Percentiles rank a stretch among this genome's conserved stretches.
Conservation (phyloP, 2,113 vertebrate genomes). For the Pedetes capensis region DNA sequence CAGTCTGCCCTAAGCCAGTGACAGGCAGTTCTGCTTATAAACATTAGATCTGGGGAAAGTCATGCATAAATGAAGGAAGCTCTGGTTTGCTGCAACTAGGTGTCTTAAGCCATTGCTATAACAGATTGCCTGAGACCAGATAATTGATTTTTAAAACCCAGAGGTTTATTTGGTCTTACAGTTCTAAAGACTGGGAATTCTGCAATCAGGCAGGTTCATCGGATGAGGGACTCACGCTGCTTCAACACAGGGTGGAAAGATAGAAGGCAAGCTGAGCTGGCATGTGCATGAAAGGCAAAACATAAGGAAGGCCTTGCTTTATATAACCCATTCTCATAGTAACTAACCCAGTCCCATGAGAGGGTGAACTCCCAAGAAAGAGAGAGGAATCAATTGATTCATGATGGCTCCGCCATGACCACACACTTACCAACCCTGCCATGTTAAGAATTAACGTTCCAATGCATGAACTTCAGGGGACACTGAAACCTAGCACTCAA, state of each 20-base stretch:
- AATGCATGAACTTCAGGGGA: too few species aligned
- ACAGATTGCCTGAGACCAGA: not conserved
- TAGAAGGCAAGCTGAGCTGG: not conserved
- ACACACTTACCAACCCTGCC: not conserved
- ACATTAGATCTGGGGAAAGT: not conserved
- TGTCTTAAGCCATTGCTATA: not conserved
- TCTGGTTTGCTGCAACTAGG: not conserved
- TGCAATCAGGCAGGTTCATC: not conserved
- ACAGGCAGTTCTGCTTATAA: not conserved
- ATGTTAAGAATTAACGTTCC: not conserved
- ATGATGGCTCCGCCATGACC: not conserved
- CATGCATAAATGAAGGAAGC: not conserved
- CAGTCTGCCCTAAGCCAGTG: not conserved
- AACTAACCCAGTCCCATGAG: too few species aligned
- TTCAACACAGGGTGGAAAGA: rapidly evolving
- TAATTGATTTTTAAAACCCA: not conserved
- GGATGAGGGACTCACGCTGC: not conserved
- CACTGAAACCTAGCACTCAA: not conserved
- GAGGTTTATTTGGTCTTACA: not conserved
- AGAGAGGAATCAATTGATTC: not conserved
- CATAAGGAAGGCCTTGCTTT: not conserved
- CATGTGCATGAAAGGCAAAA: rapidly evolving
- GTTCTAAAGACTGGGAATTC: not conserved
- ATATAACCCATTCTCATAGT: too few species aligned
- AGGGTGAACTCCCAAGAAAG: not conserved